phyloP scores from a whole-genome alignment of 2,888 invertebrate genomes.

The Rhodophaea formosa region DNA sequence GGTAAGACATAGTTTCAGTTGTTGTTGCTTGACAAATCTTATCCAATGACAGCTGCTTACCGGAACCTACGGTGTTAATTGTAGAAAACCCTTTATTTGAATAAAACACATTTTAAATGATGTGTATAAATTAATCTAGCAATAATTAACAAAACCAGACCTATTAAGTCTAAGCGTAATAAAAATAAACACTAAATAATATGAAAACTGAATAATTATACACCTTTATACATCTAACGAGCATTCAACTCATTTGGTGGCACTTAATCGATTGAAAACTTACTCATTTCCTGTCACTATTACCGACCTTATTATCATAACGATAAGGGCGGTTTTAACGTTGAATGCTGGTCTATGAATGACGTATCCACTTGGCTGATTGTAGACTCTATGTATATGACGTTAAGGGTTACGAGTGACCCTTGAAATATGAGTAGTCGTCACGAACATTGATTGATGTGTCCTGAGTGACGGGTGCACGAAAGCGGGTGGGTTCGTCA shows the following conservation, averaged over 20 bases:
- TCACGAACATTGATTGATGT: slow-evolving; percentile 75
- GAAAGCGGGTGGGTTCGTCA: slow-evolving; percentile 57
- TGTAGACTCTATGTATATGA: slow-evolving; percentile 22
- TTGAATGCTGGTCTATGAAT: neutral
- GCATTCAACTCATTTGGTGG: slow-evolving; percentile 45
- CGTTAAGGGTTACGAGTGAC: slow-evolving; percentile 33
- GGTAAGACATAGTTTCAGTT: too few species aligned
- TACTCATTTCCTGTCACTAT: slow-evolving; percentile 39
- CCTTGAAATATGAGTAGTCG: slow-evolving; percentile 75
- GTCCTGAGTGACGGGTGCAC: slow-evolving; percentile 73
- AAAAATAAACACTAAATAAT: neutral
- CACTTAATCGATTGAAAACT: slow-evolving; percentile 70
- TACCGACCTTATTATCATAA: slow-evolving; percentile 40
- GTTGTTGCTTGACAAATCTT: too few species aligned
- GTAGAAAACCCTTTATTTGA: too few species aligned
- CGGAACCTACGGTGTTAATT: too few species aligned
- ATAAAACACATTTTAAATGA: too few species aligned
- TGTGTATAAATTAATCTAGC: too few species aligned
- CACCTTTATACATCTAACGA: slow-evolving; percentile 19
- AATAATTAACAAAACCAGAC: too few species aligned
- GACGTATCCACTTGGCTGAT: slow-evolving; percentile 19
- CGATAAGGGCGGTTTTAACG: slow-evolving; percentile 33
- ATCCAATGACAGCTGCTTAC: too few species aligned
- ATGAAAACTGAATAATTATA: slow-evolving; percentile 14
- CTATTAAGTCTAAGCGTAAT: neutral